Percentiles rank a stretch among this genome's conserved stretches.
phyloP scores from a whole-genome alignment of 2,797 vertebrate species.

The Amazona finschi region DNA sequence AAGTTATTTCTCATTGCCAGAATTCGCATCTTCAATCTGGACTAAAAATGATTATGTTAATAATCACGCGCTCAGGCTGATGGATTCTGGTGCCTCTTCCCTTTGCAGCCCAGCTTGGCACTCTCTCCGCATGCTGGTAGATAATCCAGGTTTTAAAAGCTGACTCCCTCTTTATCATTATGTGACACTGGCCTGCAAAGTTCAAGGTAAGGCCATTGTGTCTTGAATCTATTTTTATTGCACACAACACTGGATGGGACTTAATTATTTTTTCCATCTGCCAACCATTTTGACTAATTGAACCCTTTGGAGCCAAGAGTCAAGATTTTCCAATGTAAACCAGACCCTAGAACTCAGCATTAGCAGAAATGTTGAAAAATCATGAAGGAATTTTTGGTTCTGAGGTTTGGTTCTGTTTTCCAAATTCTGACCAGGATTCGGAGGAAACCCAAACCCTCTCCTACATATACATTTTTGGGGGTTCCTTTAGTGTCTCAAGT shows the following conservation, averaged over 20 bases:
- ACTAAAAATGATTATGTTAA: not conserved
- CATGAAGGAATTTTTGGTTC: slow-evolving; percentile 6
- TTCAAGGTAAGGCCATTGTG: slow-evolving; percentile 67
- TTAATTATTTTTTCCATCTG: slow-evolving; percentile 69
- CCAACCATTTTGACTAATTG: slow-evolving; percentile 70
- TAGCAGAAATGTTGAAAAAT: slow-evolving; percentile 1
- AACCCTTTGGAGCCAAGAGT: slow-evolving; percentile 54
- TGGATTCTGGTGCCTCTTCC: not conserved
- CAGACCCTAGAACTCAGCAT: slow-evolving; percentile 22
- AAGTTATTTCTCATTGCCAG: not conserved
- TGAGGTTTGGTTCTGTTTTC: slow-evolving; percentile 24
- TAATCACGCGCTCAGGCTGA: fast-evolving
- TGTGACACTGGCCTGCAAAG: slow-evolving; percentile 43
- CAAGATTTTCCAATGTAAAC: slow-evolving; percentile 55
- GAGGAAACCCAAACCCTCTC: slow-evolving; percentile 47
- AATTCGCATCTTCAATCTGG: not conserved
- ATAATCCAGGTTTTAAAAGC: slow-evolving; percentile 33
- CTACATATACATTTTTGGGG: slow-evolving; percentile 51
- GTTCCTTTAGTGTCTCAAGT: slow-evolving; percentile 49
- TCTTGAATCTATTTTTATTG: slow-evolving; percentile 63
- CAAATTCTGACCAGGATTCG: not conserved
- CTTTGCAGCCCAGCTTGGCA: not conserved
- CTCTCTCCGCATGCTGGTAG: not conserved
- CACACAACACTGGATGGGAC: slow-evolving; percentile 50
- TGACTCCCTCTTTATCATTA: slow-evolving; percentile 52